phyloP scores from a whole-genome alignment of 2,888 invertebrate genomes.

The Synergus itoensis region DNA sequence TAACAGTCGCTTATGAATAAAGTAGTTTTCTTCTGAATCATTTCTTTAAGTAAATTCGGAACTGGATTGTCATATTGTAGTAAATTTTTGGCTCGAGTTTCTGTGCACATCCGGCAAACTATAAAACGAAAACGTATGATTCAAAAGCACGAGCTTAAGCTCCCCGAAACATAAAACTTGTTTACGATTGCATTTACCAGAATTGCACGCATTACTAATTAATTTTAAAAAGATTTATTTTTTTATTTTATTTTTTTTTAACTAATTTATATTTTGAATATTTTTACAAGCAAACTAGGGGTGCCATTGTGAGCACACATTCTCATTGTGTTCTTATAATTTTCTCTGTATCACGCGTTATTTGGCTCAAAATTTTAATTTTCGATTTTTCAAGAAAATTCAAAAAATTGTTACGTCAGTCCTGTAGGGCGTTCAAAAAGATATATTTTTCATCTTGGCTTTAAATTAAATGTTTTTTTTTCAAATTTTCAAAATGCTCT shows the following conservation, averaged over 20 bases:
- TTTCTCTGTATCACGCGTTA: no score
- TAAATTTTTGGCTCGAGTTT: background rate
- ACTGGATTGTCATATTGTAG: background rate
- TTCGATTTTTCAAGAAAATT: no score
- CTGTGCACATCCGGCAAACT: constrained; percentile 6
- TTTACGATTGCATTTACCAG: background rate
- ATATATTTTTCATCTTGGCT: no score
- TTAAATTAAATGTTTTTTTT: no score
- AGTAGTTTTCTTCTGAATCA: background rate
- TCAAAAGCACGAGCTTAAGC: background rate
- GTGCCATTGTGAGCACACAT: no score
- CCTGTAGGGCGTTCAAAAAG: no score
- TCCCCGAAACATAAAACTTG: background rate
- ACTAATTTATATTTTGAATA: background rate
- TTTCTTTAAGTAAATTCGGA: background rate
- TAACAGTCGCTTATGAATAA: constrained; percentile 6
- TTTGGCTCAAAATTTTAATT: no score
- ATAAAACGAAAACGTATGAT: background rate
- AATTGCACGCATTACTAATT: no score
- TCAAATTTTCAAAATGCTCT: no score
- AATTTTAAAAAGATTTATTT: background rate
- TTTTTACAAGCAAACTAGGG: no score
- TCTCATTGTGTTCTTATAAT: no score
- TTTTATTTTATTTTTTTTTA: background rate
- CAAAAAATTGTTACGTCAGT: no score